phyloP scores from a whole-genome alignment of 2,888 invertebrate species.

The Helobdella robusta region DNA sequence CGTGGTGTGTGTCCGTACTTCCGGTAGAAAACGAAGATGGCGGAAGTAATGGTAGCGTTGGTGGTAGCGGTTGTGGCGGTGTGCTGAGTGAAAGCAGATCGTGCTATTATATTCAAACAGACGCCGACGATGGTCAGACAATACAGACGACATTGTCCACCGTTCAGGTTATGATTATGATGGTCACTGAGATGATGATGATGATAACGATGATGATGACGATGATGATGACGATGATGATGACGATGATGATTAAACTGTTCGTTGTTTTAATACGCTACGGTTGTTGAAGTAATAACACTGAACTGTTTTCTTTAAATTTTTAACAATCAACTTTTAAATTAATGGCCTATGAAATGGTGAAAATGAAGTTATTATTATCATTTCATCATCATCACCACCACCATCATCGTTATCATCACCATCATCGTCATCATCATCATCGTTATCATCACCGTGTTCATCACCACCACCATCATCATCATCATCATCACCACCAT shows the following conservation, averaged over 20 bases:
- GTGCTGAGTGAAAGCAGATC: constrained; percentile 65
- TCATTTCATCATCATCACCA: no score
- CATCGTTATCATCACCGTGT: neutral
- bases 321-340: neutral
- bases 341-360: no score
- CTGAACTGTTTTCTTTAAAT: neutral
- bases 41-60: neutral
- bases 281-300: no score
- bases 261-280: no score
- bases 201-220: constrained; percentile 1
- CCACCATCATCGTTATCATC: neutral
- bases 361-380: no score
- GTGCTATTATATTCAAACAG: constrained; percentile 71
- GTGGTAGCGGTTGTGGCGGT: neutral
- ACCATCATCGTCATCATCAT: neutral
- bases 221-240: neutral
- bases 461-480: constrained; percentile 1
- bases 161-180: constrained; percentile 56
- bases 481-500: neutral
- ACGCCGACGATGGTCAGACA: constrained; percentile 66
- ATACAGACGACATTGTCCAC: constrained; percentile 70
- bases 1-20: constrained; percentile 37
- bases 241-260: neutral
- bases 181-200: constrained; percentile 1
- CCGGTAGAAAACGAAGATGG: constrained; percentile 19